phyloP scores from a whole-genome alignment of 1,140 invertebrate genomes.

The Vanessa atalanta region DNA sequence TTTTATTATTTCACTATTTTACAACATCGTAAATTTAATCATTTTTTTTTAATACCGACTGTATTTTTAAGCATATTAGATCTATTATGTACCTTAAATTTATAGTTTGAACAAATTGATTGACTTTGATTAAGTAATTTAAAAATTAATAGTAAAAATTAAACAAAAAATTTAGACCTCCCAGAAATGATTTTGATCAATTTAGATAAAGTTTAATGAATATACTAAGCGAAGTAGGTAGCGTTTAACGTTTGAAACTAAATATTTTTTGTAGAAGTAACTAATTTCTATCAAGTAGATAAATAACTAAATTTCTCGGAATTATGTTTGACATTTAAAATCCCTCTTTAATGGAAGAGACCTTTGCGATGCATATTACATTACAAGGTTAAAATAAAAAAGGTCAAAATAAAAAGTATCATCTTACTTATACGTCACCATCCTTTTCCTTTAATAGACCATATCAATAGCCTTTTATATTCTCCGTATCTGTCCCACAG shows the following conservation, averaged over 20 bases:
- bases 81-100: not conserved
- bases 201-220: too few species aligned
- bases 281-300: not conserved
- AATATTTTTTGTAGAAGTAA: not conserved
- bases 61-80: not conserved
- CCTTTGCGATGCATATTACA: constrained; percentile 18
- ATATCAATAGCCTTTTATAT: constrained; percentile 44
- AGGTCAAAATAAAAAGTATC: constrained; percentile 29
- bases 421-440: constrained; percentile 26
- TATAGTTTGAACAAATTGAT: too few species aligned
- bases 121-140: too few species aligned
- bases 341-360: constrained; percentile 25
- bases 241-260: not conserved
- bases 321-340: constrained; percentile 22
- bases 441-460: constrained; percentile 35
- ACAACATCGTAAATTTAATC: not conserved
- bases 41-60: not conserved
- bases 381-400: constrained; percentile 21
- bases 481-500: constrained; percentile 40
- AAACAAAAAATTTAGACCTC: too few species aligned
- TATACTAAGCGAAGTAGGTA: too few species aligned
- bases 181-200: too few species aligned
- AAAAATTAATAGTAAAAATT: too few species aligned
- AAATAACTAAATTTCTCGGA: constrained; percentile 7
- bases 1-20: not conserved